Conservation (phyloP, 2,113 vertebrate genomes). For the Amblyornis subalaris region DNA sequence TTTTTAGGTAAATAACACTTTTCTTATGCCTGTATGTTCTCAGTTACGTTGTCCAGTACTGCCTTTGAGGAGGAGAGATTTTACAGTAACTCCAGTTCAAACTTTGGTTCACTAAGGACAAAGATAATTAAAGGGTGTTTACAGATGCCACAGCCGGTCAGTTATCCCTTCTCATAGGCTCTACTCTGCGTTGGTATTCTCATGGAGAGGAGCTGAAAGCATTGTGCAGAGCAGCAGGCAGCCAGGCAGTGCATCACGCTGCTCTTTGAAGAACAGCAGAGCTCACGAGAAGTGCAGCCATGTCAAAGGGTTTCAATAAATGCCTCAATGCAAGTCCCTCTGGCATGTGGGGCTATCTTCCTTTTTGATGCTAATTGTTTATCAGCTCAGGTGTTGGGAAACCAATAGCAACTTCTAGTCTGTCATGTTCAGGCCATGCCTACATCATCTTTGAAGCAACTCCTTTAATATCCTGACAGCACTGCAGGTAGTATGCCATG, state of each 20-base stretch:
- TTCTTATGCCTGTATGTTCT: neutral
- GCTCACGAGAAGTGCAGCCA: neutral
- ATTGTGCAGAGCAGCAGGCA: neutral
- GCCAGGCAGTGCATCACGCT: neutral
- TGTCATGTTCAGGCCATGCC: neutral
- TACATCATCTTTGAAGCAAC: neutral
- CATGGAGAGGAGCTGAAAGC: neutral
- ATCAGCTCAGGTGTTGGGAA: neutral
- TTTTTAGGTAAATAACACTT: neutral
- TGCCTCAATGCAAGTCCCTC: neutral
- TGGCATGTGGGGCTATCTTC: neutral
- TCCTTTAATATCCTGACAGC: neutral
- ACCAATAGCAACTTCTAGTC: neutral
- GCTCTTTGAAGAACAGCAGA: neutral
- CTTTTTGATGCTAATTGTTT: neutral
- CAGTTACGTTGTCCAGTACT: neutral
- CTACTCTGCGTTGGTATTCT: neutral
- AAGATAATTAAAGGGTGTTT: neutral
- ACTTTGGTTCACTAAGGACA: neutral
- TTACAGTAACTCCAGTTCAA: neutral
- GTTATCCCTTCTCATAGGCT: too few relatives aligned
- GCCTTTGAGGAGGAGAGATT: neutral
- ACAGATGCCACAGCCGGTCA: neutral
- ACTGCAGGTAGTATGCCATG: too few relatives aligned
- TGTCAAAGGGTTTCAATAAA: neutral